Base-by-base conservation (phyloP, 92 coral and sea anemone species). In the Palythoa grandis region DNA sequence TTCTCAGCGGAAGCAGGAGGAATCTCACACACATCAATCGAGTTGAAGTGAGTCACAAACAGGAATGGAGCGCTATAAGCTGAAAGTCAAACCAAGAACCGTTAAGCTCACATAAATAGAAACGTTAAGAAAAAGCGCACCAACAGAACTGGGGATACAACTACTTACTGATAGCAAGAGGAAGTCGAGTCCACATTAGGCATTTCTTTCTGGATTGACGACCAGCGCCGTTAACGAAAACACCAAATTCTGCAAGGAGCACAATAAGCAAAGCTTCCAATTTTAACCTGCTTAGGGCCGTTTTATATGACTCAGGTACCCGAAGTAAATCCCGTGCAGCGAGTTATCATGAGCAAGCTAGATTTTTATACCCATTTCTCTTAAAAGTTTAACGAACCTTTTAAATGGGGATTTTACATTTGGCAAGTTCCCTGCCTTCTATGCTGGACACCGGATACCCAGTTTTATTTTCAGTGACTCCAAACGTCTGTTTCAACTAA, bases 121-220 rank as follows among this genome's bases (percentile, higher is more conserved):
- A 15, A 3, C 20, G 2, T 58, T 58, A 15, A n/a, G 65, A 58
- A 58, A 58, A 58, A n/a, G 65, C 7, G 7, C n/a, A 15, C 20
- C 14, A 20, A 16, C 20, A 15, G 12, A 60, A 63, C 7, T 5
- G 65, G 1, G 7, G 20, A 58, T 58, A 13, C 14, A 58, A 58
- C 19, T 14, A 58, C 98, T 93, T 87, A 97, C 99, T 98, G 72
- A 97, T 92, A 23, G 98, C 96, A 13, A 97, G 94, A 6, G 99
- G 98, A 23, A 97, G 98, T 17, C 99, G 93, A 29, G 97, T 92
- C 99, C 99, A 97, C 96, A 93, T 95, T 82, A 97, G 72, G 70
- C 95, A 92, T 79, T 97, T 94, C 76, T 95, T 88, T 61, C 99
- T 90, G 72, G 94, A 92, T 79, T 95, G 96, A 68, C 95, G 92